Evolutionary conservation across 2,113 vertebrate species (phyloP).

Genomic region (Bagarius yarrelli): DNA sequence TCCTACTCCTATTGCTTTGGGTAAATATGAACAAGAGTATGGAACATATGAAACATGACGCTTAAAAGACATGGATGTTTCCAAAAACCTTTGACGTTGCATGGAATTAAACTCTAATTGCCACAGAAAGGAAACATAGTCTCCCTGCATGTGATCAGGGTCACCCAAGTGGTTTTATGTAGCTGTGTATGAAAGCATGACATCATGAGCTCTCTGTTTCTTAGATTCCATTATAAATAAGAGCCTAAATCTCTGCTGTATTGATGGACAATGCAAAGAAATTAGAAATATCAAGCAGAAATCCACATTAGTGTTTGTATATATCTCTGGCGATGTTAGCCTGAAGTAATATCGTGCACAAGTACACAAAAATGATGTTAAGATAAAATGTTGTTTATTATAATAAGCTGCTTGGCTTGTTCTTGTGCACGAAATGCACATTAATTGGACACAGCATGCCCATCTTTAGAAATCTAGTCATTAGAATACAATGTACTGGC

Average conservation of each 20-base stretch:
- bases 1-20: too few species aligned
- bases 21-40: too few species aligned
- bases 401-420: conserved; percentile 45
- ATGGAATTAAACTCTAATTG: too few species aligned
- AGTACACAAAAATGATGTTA: conserved; percentile 33
- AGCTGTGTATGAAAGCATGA: background rate
- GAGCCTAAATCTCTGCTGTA: background rate
- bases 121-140: too few species aligned
- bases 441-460: conserved; percentile 56
- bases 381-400: conserved; percentile 40
- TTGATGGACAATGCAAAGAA: background rate
- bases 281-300: background rate
- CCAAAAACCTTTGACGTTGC: too few species aligned
- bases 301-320: background rate
- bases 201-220: background rate
- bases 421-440: conserved; percentile 48
- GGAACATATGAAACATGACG: too few species aligned
- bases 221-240: background rate
- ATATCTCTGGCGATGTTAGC: conserved; percentile 4
- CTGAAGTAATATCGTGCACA: conserved; percentile 30
- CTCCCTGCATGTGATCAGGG: too few species aligned
- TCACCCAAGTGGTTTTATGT: background rate
- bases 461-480: conserved; percentile 59
- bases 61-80: too few species aligned
- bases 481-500: conserved; percentile 61